Percentiles rank a stretch among this genome's conserved stretches.
Conservation (phyloP, 2,797 vertebrate genomes). For the Halcyon chelicuti region DNA sequence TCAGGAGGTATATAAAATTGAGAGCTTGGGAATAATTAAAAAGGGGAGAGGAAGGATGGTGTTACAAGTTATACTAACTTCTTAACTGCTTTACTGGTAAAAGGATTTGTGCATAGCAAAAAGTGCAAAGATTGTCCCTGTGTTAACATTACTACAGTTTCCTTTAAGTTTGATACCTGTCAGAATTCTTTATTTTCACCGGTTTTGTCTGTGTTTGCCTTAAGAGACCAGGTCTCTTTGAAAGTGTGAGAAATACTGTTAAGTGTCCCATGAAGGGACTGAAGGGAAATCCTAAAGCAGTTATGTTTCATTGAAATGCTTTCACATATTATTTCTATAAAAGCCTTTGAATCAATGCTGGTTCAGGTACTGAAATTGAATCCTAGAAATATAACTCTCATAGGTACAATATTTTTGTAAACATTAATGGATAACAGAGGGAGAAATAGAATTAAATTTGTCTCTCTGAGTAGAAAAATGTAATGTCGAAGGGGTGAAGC, state of each 20-base stretch:
- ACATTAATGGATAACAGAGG: slow-evolving; percentile 7
- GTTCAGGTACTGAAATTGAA: slow-evolving; percentile 45
- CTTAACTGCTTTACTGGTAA: not conserved
- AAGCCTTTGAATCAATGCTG: slow-evolving; percentile 1
- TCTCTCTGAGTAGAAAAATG: not conserved
- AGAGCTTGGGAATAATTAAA: not conserved
- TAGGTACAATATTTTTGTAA: slow-evolving; percentile 40
- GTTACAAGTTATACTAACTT: not conserved
- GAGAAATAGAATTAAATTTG: not conserved
- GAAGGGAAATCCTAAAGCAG: slow-evolving; percentile 23
- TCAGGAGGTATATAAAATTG: not conserved
- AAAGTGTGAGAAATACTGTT: slow-evolving; percentile 19
- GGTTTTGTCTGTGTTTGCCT: slow-evolving; percentile 11
- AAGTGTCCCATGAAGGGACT: slow-evolving; percentile 2
- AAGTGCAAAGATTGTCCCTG: not conserved
- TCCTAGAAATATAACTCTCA: slow-evolving; percentile 24
- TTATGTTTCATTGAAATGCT: not conserved
- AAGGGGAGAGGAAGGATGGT: not conserved
- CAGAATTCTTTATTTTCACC: slow-evolving; percentile 14
- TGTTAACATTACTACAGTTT: not conserved
- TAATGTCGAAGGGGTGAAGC: not conserved
- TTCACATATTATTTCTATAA: slow-evolving; percentile 39
- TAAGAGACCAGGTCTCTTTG: not conserved
- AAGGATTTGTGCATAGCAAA: not conserved
- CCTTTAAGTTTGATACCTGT: not conserved